Base-by-base conservation (phyloP, 2,797 vertebrate species). In the Silurus aristotelis region DNA sequence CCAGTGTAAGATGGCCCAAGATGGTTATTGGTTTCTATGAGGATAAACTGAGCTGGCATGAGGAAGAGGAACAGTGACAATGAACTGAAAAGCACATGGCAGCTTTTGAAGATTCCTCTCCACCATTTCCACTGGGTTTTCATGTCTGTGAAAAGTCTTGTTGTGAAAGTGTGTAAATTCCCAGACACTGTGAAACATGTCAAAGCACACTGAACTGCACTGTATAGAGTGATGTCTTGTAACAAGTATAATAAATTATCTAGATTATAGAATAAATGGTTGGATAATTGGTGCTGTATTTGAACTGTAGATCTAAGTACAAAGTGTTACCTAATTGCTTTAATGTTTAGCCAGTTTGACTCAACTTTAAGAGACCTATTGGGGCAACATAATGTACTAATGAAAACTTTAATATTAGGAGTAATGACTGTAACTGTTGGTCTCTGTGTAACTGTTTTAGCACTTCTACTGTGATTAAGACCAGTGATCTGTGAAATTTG, bases 1-100 rank as follows among this genome's bases (percentile, higher is more conserved):
- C 96, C 72, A 99, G 98, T 25, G 92, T 96, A 93, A 96, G 96
- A 91, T 98, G 97, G 94, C 98, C 98, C 90, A 96, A 99, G 93
- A 97, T 98, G 85, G 98, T 99, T 91, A 98, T 99, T 2, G 95
- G 97, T 88, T 99, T 99, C 95, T 99, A 99, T 88, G 98, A 99
- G 93, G 96, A 97, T 91, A 97, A 97, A 91, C 94, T 99, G 92
- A 97, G 95, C 92, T 99, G 97, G 97, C 96, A 98, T 93, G 96
- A 95, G 86, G 97, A 97, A 13, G 97, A 99, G 91, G 97, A 98
- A 91, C 96, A 89, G 85, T 89, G 76, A 89, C 63, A 79, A 83
- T 72, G 75, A 83, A 73, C 63, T 82, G 61, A 67, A 78, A 19
- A 61, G n/a, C 60, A 71, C 66, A 38, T 72, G 89, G 85, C 86